A percentile compares a stretch with the other conserved stretches of the same genome.
Conservation (phyloP, 2,113 vertebrate genomes). For the Pseudopodoces humilis region DNA sequence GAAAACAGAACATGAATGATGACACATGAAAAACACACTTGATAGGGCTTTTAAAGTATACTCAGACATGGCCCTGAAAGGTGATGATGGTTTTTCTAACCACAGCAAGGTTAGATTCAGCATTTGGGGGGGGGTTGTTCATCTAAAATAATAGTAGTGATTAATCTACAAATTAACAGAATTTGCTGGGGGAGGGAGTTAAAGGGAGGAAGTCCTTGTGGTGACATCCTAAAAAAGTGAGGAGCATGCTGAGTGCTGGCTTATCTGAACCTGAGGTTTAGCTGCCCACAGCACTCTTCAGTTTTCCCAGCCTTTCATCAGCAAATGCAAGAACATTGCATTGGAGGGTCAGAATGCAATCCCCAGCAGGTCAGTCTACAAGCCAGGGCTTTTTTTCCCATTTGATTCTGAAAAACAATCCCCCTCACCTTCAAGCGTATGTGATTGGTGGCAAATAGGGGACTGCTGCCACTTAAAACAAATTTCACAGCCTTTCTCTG, state of each 20-base stretch:
- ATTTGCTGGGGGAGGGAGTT: not conserved
- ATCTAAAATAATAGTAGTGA: not conserved
- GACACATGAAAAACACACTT: not conserved
- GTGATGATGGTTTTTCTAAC: not conserved
- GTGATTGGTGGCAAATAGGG: not conserved
- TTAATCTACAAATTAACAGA: not conserved
- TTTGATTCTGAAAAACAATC: not conserved
- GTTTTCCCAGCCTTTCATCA: not conserved
- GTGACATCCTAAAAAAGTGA: not conserved
- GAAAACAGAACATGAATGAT: not conserved
- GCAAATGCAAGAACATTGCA: not conserved
- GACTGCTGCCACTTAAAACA: not conserved
- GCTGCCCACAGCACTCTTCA: not conserved
- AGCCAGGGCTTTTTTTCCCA: not conserved
- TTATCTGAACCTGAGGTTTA: not conserved
- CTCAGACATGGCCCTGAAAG: not conserved
- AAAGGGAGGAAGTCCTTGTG: not conserved
- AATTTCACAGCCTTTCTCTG: not conserved
- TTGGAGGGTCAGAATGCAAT: not conserved
- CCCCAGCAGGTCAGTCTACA: not conserved
- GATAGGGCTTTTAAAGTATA: not conserved
- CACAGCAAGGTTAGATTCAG: not conserved
- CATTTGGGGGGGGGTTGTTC: not conserved
- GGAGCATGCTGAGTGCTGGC: rapidly evolving
- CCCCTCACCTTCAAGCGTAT: rapidly evolving